Conservation (phyloP, 2,797 vertebrate genomes). For the Mus caroli region DNA sequence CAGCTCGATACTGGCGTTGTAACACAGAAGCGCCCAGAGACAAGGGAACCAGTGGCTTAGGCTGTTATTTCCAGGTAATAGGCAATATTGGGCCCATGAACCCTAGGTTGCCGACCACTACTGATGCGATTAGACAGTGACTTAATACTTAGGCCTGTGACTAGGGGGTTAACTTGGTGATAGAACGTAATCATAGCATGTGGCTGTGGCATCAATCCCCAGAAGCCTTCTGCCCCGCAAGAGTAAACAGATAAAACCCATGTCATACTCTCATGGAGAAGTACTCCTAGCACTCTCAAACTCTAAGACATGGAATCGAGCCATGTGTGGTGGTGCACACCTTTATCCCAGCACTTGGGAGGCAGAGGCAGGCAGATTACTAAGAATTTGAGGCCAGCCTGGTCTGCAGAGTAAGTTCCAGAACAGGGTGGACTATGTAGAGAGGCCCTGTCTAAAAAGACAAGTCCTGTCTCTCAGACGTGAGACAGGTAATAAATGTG, state of each 20-base stretch:
- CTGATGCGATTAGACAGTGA: neutral
- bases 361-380: neutral
- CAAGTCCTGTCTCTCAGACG: slow-evolving; percentile 16
- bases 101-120: neutral
- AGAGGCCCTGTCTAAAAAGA: neutral
- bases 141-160: neutral
- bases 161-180: neutral
- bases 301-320: neutral
- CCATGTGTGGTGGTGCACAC: neutral
- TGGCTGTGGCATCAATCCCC: neutral
- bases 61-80: neutral
- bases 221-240: neutral
- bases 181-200: neutral
- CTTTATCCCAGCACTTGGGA: neutral
- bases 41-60: neutral
- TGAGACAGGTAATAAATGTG: neutral
- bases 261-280: neutral
- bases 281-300: neutral
- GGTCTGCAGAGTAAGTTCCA: neutral
- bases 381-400: neutral
- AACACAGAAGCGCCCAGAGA: neutral
- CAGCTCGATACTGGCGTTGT: neutral
- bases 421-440: neutral
- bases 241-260: neutral
- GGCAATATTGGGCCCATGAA: neutral